Evolutionary conservation across 23 tunicate species (phyloP).

Genomic region (Trididemnum nubilum): DNA sequence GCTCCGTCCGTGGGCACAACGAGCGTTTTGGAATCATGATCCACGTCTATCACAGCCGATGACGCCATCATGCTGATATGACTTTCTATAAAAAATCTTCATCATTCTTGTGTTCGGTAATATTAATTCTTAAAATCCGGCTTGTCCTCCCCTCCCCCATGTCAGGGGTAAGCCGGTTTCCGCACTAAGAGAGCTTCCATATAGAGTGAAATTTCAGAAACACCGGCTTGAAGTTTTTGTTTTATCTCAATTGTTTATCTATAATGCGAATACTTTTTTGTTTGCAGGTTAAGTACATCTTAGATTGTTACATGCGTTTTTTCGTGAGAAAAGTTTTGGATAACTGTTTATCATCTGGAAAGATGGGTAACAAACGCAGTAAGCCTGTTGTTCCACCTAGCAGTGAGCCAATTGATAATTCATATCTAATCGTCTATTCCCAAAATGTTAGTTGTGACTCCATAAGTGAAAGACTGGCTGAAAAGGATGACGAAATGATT

Average conservation of each 20-base stretch:
- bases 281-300: background rate
- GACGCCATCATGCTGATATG: slow-evolving; percentile 64
- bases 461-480: slow-evolving; percentile 33
- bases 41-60: slow-evolving; percentile 64
- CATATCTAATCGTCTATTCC: slow-evolving; percentile 14
- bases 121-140: no score
- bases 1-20: slow-evolving; percentile 9
- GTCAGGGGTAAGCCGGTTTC: background rate
- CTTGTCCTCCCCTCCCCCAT: background rate
- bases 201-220: no score
- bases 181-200: no score
- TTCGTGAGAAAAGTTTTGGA: no score
- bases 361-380: no score
- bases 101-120: no score
- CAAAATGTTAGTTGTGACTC: slow-evolving; percentile 63
- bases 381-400: no score
- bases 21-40: slow-evolving; percentile 9
- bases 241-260: no score
- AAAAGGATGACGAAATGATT: slow-evolving; percentile 23
- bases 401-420: no score
- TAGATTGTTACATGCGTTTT: background rate
- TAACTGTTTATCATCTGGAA: no score
- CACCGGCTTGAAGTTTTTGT: no score
- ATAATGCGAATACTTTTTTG: background rate
- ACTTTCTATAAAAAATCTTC: slow-evolving; percentile 61